Conservation (phyloP, 2,888 invertebrate species). For the Tholera decimalis region DNA sequence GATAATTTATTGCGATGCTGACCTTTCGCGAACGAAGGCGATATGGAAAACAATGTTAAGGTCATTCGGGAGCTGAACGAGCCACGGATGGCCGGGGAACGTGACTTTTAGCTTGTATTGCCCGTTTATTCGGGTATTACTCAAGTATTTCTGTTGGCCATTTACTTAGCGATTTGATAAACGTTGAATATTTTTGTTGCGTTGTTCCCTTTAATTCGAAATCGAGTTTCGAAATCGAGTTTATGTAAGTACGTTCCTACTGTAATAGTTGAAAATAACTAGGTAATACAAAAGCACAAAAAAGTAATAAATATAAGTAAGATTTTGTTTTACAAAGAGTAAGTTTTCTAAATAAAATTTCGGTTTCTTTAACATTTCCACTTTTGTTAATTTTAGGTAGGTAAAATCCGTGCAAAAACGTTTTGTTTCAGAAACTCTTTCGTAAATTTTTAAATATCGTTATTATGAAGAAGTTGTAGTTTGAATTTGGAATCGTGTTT, state of each 20-base stretch:
- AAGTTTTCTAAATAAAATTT: constrained; percentile 21
- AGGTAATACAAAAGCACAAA: constrained; percentile 7
- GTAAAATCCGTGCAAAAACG: constrained; percentile 23
- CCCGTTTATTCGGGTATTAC: constrained; percentile 58
- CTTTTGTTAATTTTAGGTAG: constrained; percentile 37
- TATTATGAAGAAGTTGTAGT: constrained; percentile 41
- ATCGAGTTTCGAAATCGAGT: constrained; percentile 20
- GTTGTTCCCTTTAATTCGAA: constrained; percentile 17
- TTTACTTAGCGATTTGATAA: constrained; percentile 60
- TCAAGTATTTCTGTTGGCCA: constrained; percentile 55
- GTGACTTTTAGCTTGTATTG: constrained; percentile 66
- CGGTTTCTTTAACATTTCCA: constrained; percentile 32
- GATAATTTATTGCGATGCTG: constrained; percentile 75
- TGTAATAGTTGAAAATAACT: constrained; percentile 1
- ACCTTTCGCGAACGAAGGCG: constrained; percentile 66
- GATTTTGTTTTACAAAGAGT: constrained; percentile 15
- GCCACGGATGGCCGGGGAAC: constrained; percentile 62
- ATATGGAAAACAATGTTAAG: constrained; percentile 69
- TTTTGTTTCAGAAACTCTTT: constrained; percentile 37
- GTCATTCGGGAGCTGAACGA: constrained; percentile 62
- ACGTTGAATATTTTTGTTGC: constrained; percentile 54
- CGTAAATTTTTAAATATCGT: constrained; percentile 39
- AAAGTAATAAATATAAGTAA: background rate
- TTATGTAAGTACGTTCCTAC: background rate
- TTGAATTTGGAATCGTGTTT: constrained; percentile 45